Conservation (phyloP, 1,140 invertebrate genomes). For the Conus ventricosus region DNA sequence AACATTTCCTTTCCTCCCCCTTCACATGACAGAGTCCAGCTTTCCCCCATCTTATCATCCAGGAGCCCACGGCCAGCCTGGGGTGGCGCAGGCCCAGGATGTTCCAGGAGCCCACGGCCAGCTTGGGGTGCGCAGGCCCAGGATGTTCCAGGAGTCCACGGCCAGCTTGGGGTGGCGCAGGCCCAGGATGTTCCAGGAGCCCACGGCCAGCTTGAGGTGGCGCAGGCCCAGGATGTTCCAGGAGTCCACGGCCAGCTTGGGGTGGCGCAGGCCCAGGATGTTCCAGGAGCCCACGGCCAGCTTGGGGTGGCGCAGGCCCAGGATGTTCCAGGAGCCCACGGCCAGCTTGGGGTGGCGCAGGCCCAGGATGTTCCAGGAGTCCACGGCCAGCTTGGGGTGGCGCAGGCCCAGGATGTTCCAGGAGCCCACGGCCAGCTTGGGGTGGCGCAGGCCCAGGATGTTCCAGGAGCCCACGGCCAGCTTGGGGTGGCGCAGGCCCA, state of each 20-base stretch:
- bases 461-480: constrained; percentile 53
- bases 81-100: constrained; percentile 48
- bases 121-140: constrained; percentile 47
- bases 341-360: constrained; percentile 48
- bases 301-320: constrained; percentile 47
- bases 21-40: no score
- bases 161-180: constrained; percentile 48
- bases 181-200: constrained; percentile 52
- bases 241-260: constrained; percentile 43
- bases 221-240: constrained; percentile 53
- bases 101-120: constrained; percentile 53
- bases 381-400: constrained; percentile 45
- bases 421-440: constrained; percentile 43
- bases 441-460: constrained; percentile 45
- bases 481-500: constrained; percentile 47
- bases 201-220: constrained; percentile 31
- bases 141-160: constrained; percentile 51
- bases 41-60: no score
- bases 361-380: constrained; percentile 51
- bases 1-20: no score
- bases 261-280: constrained; percentile 45
- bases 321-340: constrained; percentile 51
- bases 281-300: constrained; percentile 53
- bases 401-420: constrained; percentile 53
- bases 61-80: no score